Base-by-base conservation (phyloP, 2,888 invertebrate species). In the Eupithecia inturbata region DNA sequence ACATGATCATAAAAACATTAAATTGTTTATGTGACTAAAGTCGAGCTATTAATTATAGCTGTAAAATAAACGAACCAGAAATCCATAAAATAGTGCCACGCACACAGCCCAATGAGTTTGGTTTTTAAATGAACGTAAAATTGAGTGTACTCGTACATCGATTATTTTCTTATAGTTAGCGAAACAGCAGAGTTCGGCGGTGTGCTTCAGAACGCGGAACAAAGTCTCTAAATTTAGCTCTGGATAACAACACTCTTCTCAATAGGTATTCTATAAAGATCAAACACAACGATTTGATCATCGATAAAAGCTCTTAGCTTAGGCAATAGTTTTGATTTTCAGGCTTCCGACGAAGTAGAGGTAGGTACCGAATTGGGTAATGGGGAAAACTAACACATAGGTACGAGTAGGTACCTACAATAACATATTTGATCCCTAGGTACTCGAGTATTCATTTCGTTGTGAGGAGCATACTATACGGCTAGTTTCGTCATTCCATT, bases 171-270 rank as follows among this genome's bases (percentile, higher is more conserved):
- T 64, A 74, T 66, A 74, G 71, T 71, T 12, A 36, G 36, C 1
- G 36, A 12, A 78, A 67, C 71, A 71, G 66, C 67, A 70, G 77
- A 62, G 74, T 73, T 74, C 64, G 75, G 77, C 81, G 79, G 84
- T 82, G 83, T 53, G 67, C 83, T 84, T 82, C 83, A 81, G 82
- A 82, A 79, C 81, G 81, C 77, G 82, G 83, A 82, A 81, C 83
- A 79, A 81, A 84, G 82, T 84, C 82, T 82, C 77, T 89, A 91
- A 88, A 90, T 88, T 87, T 91, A 92, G 85, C 82, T 76, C 88
- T 87, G 88, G 89, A 90, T 90, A 89, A 88, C 88, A 86, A 84
- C 86, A 83, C 85, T 70, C 53, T 36, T 70, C 36, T 28, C 39
- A 62, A 62, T 72, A 39, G 26, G 12, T 57, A 39, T 49, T 63